Base-by-base conservation (phyloP, 2,797 vertebrate genomes). In the Argentina silus region DNA sequence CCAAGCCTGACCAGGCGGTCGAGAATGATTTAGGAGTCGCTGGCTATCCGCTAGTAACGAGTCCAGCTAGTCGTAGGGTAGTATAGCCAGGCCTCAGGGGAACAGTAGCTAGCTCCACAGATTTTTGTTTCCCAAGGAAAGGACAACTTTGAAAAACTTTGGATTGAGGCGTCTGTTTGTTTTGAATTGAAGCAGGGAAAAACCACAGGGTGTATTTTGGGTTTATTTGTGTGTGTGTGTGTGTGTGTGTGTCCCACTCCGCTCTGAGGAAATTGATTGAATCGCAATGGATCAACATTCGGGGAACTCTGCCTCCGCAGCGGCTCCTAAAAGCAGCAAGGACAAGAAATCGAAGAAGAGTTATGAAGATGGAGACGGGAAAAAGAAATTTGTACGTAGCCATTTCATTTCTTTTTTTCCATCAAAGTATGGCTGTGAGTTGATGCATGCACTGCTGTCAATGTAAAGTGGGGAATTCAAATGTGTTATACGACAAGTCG, bases 301-400 rank as follows among this genome's bases (percentile, higher is more conserved):
- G 27, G 93, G 92, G 12, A 89, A 81, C 56, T 89, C 91, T 3
- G 93, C 93, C 4, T 90, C 94, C 12, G 92, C 87, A 47, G 75
- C 84, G 36, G 85, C 74, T 68, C 57, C 86, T 9, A 95, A 94
- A 89, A 78, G 81, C 59, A 75, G 80, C 65, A 94, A 95, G 83
- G 93, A 95, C 10, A 95, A 94, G 82, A 94, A 95, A 59, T 71
- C 92, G 17, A 95, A 95, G 91, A 95, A 95, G 82, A 82, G 19
- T 75, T 86, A 86, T 11, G 94, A 94, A 1, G 93, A 94, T 73
- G 93, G 93, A 86, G 93, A 94, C 1, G 88, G 87, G 48, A 95
- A 94, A 76, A 94, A 94, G 91, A 95, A 95, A 85, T 95, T 95
- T 89, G 94, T 94, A 83, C 92, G 94, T 94, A 91, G 79, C 12